These are phyloP conservation scores for Edolisoma coerulescens DNA, from an alignment of 2,113 vertebrate genomes.

Conservation along the genomic window DNA sequence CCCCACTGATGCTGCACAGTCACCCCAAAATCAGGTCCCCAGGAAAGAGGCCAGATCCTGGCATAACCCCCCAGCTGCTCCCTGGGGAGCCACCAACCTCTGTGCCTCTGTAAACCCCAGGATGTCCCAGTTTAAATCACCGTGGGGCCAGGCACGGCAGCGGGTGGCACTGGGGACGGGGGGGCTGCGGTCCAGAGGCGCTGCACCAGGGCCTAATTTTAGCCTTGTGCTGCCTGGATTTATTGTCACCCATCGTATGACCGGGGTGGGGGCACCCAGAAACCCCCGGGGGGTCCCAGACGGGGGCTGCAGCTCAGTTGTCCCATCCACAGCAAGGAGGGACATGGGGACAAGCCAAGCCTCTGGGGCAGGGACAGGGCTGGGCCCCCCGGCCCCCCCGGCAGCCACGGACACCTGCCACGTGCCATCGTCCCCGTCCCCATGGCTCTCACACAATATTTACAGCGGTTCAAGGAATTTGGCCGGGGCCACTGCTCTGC, in stretches of 20 bases:
- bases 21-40: neutral
- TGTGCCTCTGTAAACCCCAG: neutral
- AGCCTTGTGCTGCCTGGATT: neutral
- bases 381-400: neutral
- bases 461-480: neutral
- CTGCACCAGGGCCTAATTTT: neutral
- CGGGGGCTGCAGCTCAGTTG: rapidly evolving
- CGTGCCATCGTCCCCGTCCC: neutral
- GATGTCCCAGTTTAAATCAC: neutral
- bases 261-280: neutral
- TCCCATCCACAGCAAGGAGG: neutral
- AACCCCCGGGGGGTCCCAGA: neutral
- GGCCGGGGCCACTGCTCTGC: neutral
- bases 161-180: rapidly evolving
- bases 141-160: rapidly evolving
- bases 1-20: neutral
- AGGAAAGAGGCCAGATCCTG: neutral
- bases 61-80: neutral
- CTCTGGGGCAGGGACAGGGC: neutral
- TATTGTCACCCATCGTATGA: neutral
- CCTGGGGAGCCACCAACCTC: rapidly evolving
- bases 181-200: neutral
- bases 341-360: neutral
- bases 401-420: neutral
- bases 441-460: constrained; percentile 54